phyloP scores from a whole-genome alignment of 2,888 invertebrate species.

The Chaetoderma sp. region DNA sequence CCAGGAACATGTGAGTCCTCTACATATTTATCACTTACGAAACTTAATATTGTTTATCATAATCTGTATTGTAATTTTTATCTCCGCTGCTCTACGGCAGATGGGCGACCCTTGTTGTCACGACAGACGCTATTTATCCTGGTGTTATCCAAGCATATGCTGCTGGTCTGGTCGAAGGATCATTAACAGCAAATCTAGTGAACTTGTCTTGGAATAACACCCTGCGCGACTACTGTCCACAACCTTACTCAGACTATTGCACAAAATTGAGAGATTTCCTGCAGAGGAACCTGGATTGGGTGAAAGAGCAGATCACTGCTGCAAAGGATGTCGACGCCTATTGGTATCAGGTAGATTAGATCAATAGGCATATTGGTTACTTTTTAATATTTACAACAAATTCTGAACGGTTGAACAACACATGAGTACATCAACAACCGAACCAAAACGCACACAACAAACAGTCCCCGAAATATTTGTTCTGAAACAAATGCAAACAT shows the following conservation, averaged over 20 bases:
- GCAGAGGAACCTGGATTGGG: constrained; percentile 76
- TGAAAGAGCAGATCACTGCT: constrained; percentile 74
- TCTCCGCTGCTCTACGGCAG: too few species aligned
- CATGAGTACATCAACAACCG: not conserved
- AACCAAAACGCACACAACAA: too few species aligned
- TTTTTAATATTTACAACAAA: not conserved
- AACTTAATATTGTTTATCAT: too few species aligned
- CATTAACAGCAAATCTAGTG: constrained; percentile 80
- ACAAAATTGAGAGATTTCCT: constrained; percentile 77
- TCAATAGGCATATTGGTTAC: not conserved
- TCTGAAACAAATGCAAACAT: too few species aligned
- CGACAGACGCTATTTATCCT: constrained; percentile 80
- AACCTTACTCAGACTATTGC: constrained; percentile 73
- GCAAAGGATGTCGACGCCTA: constrained; percentile 75
- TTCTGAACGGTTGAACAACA: not conserved
- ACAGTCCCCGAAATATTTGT: too few species aligned
- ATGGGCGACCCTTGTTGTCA: constrained; percentile 85
- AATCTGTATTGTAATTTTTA: constrained; percentile 11
- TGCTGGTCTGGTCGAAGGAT: constrained; percentile 87
- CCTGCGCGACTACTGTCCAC: constrained; percentile 74
- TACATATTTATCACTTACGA: too few species aligned
- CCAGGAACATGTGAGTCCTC: too few species aligned
- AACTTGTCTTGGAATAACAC: constrained; percentile 84
- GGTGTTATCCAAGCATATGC: constrained; percentile 87
- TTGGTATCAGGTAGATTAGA: constrained; percentile 86